Base-by-base conservation (phyloP, 2,888 invertebrate genomes). In the Eupithecia subfuscata region DNA sequence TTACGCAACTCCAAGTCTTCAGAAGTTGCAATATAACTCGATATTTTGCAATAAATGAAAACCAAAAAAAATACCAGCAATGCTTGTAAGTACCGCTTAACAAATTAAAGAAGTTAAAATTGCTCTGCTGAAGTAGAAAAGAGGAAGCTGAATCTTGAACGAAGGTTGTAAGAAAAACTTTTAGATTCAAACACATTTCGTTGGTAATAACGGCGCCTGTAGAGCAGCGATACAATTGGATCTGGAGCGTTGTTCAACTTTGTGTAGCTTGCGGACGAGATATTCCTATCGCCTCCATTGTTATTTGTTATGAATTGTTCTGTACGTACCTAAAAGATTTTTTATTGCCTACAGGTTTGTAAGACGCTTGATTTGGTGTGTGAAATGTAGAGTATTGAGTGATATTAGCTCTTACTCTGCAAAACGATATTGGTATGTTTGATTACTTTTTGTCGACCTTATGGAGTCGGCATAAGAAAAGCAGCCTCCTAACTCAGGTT, bases 121-220 rank as follows among this genome's bases (percentile, higher is more conserved):
- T 40, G n/a, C 11, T 22, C n/a, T 22, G 68, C 68, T 22, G 22
- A 67, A 43, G 67, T 25, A 8, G 40, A n/a, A 22, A 68, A n/a
- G 87, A 89, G 89, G 85, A 88, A 87, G 79, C 84, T 85, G 82
- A 84, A 89, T 90, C 89, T 90, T 89, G 89, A 88, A 37, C 88
- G 85, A 88, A 84, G 83, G 85, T 82, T 89, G 86, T 84, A 86
- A 82, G 86, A 63, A 87, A 89, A 90, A 91, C 91, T 89, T 92
- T 91, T 85, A 89, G 88, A 90, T 92, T 90, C 90, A 91, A 91
- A 90, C 87, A 87, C 88, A 87, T 89, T 89, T 86, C 85, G 82
- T 81, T 76, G 83, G 83, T 68, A 69, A 69, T 86, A 86, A 86
- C 86, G 43, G 22, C 68, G 14, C 14, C 68, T 70, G 60, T 6